phyloP scores from a whole-genome alignment of 64 coral and sea anemone genomes.

The Exaiptasia diaphana region DNA sequence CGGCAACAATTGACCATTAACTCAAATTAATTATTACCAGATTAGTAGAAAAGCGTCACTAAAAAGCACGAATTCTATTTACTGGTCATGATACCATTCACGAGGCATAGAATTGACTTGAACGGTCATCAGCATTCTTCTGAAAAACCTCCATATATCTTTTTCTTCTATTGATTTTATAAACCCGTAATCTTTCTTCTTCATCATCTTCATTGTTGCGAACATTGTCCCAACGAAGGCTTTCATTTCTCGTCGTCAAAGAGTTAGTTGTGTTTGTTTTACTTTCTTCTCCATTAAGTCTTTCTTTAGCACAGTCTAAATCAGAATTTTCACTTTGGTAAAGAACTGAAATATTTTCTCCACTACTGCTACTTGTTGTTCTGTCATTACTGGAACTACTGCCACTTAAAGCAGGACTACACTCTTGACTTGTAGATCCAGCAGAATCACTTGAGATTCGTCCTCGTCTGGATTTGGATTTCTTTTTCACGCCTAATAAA shows the following conservation, averaged over 20 bases:
- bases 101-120: neutral
- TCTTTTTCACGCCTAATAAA: neutral
- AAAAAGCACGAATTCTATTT: too few species aligned
- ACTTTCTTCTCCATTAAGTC: neutral
- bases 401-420: neutral
- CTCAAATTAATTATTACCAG: too few species aligned
- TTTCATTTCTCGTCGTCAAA: neutral
- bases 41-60: too few species aligned
- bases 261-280: neutral
- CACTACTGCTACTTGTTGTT: constrained; percentile 3
- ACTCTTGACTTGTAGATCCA: neutral
- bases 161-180: constrained; percentile 21
- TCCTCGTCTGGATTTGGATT: neutral
- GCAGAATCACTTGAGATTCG: neutral
- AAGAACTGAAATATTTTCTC: neutral
- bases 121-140: neutral
- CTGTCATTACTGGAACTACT: neutral
- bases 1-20: too few species aligned
- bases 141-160: constrained; percentile 3
- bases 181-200: constrained; percentile 8
- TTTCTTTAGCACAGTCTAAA: constrained; percentile 1
- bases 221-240: neutral
- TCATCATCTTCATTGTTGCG: neutral
- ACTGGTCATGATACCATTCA: too few species aligned
- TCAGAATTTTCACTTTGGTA: neutral